Conservation (phyloP, 2,888 invertebrate species). For the Apomyelois bistriatella region DNA sequence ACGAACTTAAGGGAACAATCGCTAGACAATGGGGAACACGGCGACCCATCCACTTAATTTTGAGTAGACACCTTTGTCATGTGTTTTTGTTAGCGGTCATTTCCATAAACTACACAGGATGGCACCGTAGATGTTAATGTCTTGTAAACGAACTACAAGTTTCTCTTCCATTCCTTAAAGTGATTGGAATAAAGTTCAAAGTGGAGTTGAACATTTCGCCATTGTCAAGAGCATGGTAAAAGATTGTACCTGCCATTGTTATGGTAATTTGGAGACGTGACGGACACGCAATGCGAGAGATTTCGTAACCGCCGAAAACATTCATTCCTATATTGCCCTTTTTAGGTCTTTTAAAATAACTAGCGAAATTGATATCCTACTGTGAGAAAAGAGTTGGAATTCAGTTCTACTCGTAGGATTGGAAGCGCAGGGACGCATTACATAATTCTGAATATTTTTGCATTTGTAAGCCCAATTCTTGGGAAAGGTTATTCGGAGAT, state of each 20-base stretch:
- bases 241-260: slow-evolving; percentile 72
- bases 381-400: slow-evolving; percentile 14
- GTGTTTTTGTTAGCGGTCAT: slow-evolving; percentile 74
- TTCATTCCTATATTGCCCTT: slow-evolving; percentile 26
- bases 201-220: slow-evolving; percentile 5
- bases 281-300: slow-evolving; percentile 54
- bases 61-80: slow-evolving; percentile 77
- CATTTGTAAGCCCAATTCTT: too few relatives aligned
- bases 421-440: too few relatives aligned
- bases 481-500: too few relatives aligned
- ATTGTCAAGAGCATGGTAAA: slow-evolving; percentile 21
- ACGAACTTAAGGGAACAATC: slow-evolving; percentile 50
- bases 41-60: slow-evolving; percentile 76
- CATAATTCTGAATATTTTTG: too few relatives aligned
- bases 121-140: slow-evolving; percentile 43
- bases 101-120: slow-evolving; percentile 76
- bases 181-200: slow-evolving; percentile 15
- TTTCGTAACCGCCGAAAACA: slow-evolving; percentile 50
- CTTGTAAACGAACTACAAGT: slow-evolving; percentile 33
- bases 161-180: slow-evolving; percentile 11
- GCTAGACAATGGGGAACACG: slow-evolving; percentile 64
- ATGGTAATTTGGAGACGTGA: slow-evolving; percentile 69
- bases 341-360: slow-evolving; percentile 18
- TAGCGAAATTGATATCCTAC: slow-evolving; percentile 18
- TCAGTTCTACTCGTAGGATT: too few relatives aligned